Conservation (phyloP, 2,888 invertebrate genomes). For the Sericinus montela region DNA sequence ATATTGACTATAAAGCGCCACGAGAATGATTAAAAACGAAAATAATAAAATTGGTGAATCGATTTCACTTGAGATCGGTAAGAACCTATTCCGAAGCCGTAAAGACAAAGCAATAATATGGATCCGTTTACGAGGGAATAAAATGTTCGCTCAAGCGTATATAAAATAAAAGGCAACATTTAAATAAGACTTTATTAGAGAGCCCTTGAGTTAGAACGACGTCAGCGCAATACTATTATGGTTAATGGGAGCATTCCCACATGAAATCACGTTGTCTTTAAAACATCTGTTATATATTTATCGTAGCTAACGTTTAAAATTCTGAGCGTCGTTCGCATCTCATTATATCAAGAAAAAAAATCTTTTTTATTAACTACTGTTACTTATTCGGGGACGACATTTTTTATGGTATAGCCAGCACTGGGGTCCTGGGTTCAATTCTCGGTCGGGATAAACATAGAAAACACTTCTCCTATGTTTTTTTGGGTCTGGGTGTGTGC, state of each 20-base stretch:
- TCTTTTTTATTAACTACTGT: too few species aligned
- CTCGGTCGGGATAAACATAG: too few species aligned
- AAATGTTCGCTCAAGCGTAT: slow-evolving; percentile 30
- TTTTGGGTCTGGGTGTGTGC: too few species aligned
- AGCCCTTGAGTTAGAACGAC: slow-evolving; percentile 8
- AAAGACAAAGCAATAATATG: slow-evolving; percentile 31
- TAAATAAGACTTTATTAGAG: slow-evolving; percentile 28
- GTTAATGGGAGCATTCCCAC: slow-evolving; percentile 8
- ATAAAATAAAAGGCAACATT: slow-evolving; percentile 35
- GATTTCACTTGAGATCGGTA: slow-evolving; percentile 6
- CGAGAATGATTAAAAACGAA: neutral
- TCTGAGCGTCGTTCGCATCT: too few species aligned
- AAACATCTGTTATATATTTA: neutral
- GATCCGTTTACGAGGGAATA: slow-evolving; percentile 38
- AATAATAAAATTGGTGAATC: neutral
- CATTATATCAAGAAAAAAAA: too few species aligned
- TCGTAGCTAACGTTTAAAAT: too few species aligned
- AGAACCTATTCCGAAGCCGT: slow-evolving; percentile 22
- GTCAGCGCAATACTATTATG: slow-evolving; percentile 12
- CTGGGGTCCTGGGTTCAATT: too few species aligned
- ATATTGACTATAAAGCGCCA: too few species aligned
- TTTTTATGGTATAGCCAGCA: too few species aligned
- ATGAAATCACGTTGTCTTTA: neutral
- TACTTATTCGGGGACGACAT: too few species aligned
- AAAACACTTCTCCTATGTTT: too few species aligned